phyloP scores from a whole-genome alignment of 1,140 invertebrate genomes.

The Cyrtorhinus lividipennis region DNA sequence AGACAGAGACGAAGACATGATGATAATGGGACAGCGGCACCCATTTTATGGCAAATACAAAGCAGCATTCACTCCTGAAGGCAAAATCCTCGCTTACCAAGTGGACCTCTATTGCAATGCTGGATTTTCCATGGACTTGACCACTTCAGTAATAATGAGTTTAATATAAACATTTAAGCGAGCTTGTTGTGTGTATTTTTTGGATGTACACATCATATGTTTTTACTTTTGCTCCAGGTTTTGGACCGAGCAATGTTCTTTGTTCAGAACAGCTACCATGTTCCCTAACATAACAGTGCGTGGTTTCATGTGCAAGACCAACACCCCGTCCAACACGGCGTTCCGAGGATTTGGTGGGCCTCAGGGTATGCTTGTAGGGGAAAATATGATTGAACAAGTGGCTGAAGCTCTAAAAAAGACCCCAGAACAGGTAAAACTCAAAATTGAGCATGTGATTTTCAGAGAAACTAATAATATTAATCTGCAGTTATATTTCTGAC shows the following conservation, averaged over 20 bases:
- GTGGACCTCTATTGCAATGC: conserved; percentile 67
- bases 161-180: no score
- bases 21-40: conserved; percentile 71
- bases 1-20: conserved; percentile 90
- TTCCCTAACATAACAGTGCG: conserved; percentile 50
- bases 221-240: conserved; percentile 40
- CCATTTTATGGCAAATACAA: conserved; percentile 80
- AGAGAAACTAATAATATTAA: neutral
- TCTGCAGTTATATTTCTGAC: neutral
- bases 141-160: conserved; percentile 53
- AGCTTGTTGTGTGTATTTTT: neutral
- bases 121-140: conserved; percentile 74
- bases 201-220: neutral
- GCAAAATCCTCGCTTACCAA: conserved; percentile 53
- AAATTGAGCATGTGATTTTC: neutral
- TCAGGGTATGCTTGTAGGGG: conserved; percentile 72
- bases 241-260: conserved; percentile 64
- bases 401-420: conserved; percentile 52
- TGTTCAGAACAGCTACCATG: conserved; percentile 61
- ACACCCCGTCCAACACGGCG: conserved; percentile 77
- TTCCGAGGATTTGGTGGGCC: conserved; percentile 82
- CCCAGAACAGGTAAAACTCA: conserved; percentile 32
- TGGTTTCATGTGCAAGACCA: conserved; percentile 65
- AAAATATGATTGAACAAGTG: conserved; percentile 61
- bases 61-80: conserved; percentile 59